Percentiles rank a stretch among this genome's conserved stretches.
phyloP scores from a whole-genome alignment of 2,797 vertebrate genomes.

The Poecilia wingei region DNA sequence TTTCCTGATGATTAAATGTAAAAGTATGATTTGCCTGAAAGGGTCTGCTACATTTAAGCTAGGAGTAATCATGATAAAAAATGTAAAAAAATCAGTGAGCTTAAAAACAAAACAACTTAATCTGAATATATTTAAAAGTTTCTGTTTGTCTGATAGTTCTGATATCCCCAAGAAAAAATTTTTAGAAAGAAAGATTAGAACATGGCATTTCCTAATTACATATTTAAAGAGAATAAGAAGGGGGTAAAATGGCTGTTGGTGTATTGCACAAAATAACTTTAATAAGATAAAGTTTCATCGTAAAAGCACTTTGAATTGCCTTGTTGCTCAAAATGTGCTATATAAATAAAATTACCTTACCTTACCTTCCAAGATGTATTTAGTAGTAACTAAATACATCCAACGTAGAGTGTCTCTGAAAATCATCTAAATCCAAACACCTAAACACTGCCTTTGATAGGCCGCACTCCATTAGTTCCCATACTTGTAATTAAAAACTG shows the following conservation, averaged over 20 bases:
- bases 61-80: neutral
- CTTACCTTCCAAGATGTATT: neutral
- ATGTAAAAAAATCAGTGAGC: neutral
- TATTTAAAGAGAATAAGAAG: neutral
- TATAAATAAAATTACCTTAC: no score
- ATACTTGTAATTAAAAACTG: neutral
- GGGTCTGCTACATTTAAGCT: neutral
- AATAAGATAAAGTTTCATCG: neutral
- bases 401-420: neutral
- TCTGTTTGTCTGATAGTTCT: neutral
- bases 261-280: neutral
- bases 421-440: neutral
- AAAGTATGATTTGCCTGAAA: neutral
- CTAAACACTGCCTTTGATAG: neutral
- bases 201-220: neutral
- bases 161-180: neutral
- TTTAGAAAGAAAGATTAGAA: neutral
- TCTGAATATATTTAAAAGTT: neutral
- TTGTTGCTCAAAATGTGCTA: no score
- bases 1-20: neutral
- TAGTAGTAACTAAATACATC: neutral
- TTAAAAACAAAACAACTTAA: neutral
- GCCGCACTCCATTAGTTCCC: neutral
- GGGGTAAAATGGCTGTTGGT: neutral
- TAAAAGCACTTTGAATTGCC: neutral